A percentile compares a stretch with the other conserved stretches of the same genome.
Evolutionary conservation across 2,888 invertebrate genomes (phyloP).

Genomic region (Alloplasta piceator): DNA sequence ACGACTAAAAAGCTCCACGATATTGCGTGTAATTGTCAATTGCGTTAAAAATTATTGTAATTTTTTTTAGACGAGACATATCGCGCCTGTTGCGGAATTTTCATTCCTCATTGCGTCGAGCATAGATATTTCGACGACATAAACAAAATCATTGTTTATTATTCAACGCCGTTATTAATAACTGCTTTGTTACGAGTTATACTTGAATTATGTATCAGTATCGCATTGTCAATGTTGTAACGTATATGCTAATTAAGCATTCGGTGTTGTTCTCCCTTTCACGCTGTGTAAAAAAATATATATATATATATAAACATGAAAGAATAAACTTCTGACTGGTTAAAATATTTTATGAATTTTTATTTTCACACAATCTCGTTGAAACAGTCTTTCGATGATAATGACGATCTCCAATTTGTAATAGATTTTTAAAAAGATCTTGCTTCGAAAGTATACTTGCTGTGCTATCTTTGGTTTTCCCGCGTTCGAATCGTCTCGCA

Average conservation of each 20-base stretch:
- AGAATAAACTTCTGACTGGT: too few species aligned
- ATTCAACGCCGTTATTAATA: background rate
- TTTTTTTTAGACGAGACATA: background rate
- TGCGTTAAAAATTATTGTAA: background rate
- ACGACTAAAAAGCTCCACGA: background rate
- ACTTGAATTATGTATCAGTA: slow-evolving; percentile 43
- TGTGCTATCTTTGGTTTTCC: too few species aligned
- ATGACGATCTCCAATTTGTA: too few species aligned
- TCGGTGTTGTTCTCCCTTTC: slow-evolving; percentile 62
- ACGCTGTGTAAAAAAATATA: slow-evolving; percentile 57
- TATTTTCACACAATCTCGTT: too few species aligned
- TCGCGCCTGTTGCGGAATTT: slow-evolving; percentile 5
- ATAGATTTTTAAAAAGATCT: too few species aligned
- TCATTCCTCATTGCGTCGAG: slow-evolving; percentile 12
- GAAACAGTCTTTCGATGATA: too few species aligned
- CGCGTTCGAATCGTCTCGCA: too few species aligned
- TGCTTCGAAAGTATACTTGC: too few species aligned
- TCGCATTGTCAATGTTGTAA: slow-evolving; percentile 40
- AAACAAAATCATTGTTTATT: background rate
- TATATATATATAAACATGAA: too few species aligned
- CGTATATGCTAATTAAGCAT: slow-evolving; percentile 59
- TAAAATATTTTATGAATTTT: too few species aligned
- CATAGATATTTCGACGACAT: slow-evolving; percentile 15
- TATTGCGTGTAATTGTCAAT: background rate
- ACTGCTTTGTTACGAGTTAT: slow-evolving; percentile 32